These are phyloP conservation scores for Sturmia bella DNA, from an alignment of 2,888 invertebrate genomes.

Conservation along the genomic window DNA sequence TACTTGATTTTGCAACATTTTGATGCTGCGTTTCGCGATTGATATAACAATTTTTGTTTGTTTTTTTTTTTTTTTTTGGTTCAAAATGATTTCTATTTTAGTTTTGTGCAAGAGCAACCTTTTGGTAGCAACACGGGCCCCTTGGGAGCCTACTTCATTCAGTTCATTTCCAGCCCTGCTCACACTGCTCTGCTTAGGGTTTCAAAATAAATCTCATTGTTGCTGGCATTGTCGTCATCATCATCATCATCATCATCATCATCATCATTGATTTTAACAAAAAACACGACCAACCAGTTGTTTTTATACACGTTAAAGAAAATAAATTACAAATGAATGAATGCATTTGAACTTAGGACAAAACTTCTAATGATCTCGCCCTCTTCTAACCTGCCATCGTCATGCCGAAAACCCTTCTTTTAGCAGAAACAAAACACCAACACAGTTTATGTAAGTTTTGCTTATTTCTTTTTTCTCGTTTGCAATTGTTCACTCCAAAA, in stretches of 20 bases:
- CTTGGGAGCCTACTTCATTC: too few relatives aligned
- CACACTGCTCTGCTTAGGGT: not conserved
- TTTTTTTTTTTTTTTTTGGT: too few relatives aligned
- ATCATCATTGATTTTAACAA: constrained; percentile 64
- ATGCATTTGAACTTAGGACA: constrained; percentile 67
- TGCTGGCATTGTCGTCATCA: not conserved
- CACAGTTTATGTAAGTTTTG: constrained; percentile 30
- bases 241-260: not conserved
- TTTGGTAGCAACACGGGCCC: too few relatives aligned
- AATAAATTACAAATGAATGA: constrained; percentile 70
- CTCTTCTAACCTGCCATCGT: not conserved
- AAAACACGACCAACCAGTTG: constrained; percentile 66
- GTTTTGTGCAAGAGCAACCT: too few relatives aligned
- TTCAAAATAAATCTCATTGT: constrained; percentile 45
- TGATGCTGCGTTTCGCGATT: too few relatives aligned
- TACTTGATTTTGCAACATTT: too few relatives aligned
- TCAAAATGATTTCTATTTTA: too few relatives aligned
- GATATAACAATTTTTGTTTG: too few relatives aligned
- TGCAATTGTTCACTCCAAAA: constrained; percentile 23
- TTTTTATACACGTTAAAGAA: constrained; percentile 61
- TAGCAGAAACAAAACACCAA: not conserved
- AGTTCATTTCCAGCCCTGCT: too few relatives aligned
- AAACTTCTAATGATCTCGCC: constrained; percentile 48
- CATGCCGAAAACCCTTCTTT: not conserved
- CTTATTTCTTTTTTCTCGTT: not conserved